These are phyloP conservation scores for Aphidius ervi DNA, from an alignment of 1,140 invertebrate species.

Conservation along the genomic window DNA sequence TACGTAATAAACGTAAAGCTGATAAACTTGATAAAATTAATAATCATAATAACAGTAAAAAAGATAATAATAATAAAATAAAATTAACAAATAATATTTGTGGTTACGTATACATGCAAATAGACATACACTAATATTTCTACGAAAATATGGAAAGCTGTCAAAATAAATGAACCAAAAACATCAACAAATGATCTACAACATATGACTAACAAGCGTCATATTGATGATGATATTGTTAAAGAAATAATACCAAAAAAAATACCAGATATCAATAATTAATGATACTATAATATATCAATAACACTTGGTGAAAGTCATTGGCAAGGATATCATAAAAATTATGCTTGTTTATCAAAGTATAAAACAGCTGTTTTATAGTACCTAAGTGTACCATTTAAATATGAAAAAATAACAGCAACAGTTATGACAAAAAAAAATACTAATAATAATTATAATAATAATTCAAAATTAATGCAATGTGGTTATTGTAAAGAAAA, in stretches of 20 bases:
- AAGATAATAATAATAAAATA: conserved; percentile 18
- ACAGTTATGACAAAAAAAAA: neutral
- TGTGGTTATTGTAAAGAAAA: conserved; percentile 23
- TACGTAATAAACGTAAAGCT: conserved; percentile 7
- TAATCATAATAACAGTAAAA: neutral
- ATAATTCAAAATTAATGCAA: conserved; percentile 16
- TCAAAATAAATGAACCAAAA: conserved; percentile 11
- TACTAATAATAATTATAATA: too few relatives aligned
- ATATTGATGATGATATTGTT: conserved; percentile 26
- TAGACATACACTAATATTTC: conserved; percentile 15
- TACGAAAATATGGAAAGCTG: conserved; percentile 30
- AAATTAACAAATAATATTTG: conserved; percentile 28
- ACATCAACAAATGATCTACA: neutral
- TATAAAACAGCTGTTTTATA: conserved; percentile 13
- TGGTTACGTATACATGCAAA: conserved; percentile 32
- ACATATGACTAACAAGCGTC: conserved; percentile 4
- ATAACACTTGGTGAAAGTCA: neutral
- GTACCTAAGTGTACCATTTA: conserved; percentile 31
- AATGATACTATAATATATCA: neutral
- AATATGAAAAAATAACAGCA: conserved; percentile 23
- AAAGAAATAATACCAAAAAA: conserved; percentile 20
- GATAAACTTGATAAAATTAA: conserved; percentile 3
- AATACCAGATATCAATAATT: neutral
- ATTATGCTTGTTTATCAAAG: neutral
- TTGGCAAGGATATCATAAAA: conserved; percentile 1